A percentile compares a stretch with the other conserved stretches of the same genome.
phyloP scores from a whole-genome alignment of 2,888 invertebrate species.

The Apamea anceps region DNA sequence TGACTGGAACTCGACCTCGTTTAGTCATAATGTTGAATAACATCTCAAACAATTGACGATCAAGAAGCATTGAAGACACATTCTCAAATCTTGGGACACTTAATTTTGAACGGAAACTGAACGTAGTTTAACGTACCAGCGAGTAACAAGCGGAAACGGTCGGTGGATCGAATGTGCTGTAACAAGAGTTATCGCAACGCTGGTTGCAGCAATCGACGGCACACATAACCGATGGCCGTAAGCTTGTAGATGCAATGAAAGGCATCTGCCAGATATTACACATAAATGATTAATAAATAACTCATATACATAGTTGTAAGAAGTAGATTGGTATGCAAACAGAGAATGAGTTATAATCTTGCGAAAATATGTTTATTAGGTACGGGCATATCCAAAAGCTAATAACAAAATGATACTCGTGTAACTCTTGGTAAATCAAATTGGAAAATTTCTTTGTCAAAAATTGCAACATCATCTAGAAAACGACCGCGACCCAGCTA shows the following conservation, averaged over 20 bases:
- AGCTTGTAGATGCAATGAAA: slow-evolving; percentile 58
- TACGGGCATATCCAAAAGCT: not conserved
- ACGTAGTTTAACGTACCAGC: slow-evolving; percentile 35
- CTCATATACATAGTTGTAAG: not conserved
- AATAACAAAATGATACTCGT: slow-evolving; percentile 16
- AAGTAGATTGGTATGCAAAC: slow-evolving; percentile 23
- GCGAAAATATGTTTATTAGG: slow-evolving; percentile 2
- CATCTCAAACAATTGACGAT: slow-evolving; percentile 12
- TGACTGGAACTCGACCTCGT: slow-evolving; percentile 8
- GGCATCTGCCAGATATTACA: slow-evolving; percentile 39
- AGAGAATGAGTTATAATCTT: slow-evolving; percentile 1
- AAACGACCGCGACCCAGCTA: slow-evolving; percentile 38
- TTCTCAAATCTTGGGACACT: slow-evolving; percentile 16
- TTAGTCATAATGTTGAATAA: slow-evolving; percentile 21
- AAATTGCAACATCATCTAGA: slow-evolving; percentile 47
- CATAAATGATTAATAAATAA: slow-evolving; percentile 18
- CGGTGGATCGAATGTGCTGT: slow-evolving; percentile 71
- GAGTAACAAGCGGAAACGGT: slow-evolving; percentile 65
- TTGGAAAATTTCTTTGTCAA: slow-evolving; percentile 2
- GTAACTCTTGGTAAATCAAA: not conserved
- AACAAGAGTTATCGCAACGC: slow-evolving; percentile 74
- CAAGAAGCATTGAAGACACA: not conserved
- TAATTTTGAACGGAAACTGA: slow-evolving; percentile 44
- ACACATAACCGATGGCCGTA: slow-evolving; percentile 75
- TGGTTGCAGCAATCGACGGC: slow-evolving; percentile 74